A percentile compares a stretch with the other conserved stretches of the same genome.
Evolutionary conservation across 2,888 invertebrate species (phyloP).

Genomic region (Sphecodes monilicornis): DNA sequence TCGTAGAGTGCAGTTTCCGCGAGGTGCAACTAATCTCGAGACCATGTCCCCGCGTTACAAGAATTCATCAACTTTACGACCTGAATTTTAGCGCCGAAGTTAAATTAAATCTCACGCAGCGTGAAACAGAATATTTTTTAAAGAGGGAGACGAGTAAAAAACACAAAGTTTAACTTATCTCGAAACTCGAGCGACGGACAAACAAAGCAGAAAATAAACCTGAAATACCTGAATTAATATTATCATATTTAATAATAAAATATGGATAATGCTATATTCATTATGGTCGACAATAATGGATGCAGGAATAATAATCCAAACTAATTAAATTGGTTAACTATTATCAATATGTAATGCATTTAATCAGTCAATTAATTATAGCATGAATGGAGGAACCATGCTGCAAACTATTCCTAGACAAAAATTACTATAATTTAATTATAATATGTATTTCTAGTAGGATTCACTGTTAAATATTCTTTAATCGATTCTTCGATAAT

Average conservation of each 20-base stretch:
- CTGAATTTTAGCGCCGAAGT: constrained; percentile 2
- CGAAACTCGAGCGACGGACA: not conserved
- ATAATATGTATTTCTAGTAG: too few relatives aligned
- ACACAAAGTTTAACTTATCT: not conserved
- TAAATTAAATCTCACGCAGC: not conserved
- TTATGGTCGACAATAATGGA: not conserved
- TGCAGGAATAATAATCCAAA: not conserved
- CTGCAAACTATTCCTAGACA: too few relatives aligned
- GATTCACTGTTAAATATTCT: too few relatives aligned
- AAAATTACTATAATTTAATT: too few relatives aligned
- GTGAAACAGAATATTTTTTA: constrained; percentile 4
- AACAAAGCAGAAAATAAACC: not conserved
- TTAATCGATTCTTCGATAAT: too few relatives aligned
- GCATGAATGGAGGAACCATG: too few relatives aligned
- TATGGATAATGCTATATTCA: not conserved
- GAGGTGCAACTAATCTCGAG: constrained; percentile 76
- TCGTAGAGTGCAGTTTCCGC: constrained; percentile 37
- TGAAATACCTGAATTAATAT: not conserved
- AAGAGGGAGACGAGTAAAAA: not conserved
- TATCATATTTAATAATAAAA: not conserved
- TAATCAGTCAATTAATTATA: not conserved
- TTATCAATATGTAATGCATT: not conserved
- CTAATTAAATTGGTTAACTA: not conserved
- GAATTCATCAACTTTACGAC: constrained; percentile 68
- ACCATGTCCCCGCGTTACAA: constrained; percentile 74